These are phyloP conservation scores for Cordylochernes scorpioides DNA, from an alignment of 2,888 invertebrate genomes.

Conservation along the genomic window DNA sequence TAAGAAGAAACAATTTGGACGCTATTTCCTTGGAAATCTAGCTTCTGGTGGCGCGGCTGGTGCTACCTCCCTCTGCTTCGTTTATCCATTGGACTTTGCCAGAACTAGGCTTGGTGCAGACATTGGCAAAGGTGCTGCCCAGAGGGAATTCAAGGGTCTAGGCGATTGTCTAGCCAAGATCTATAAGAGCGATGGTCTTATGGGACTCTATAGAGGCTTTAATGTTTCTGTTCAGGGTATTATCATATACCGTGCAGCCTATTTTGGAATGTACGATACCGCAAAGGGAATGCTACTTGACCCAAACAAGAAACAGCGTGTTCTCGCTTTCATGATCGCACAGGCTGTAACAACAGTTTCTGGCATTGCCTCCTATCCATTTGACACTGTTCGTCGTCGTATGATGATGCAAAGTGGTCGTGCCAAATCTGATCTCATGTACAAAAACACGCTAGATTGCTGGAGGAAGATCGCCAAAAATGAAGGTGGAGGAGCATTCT, in stretches of 20 bases:
- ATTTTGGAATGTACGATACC: slow-evolving; percentile 28
- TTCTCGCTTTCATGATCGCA: slow-evolving; percentile 22
- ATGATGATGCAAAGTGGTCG: slow-evolving; percentile 32
- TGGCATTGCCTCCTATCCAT: slow-evolving; percentile 31
- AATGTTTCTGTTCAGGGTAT: slow-evolving; percentile 26
- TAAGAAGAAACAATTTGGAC: slow-evolving; percentile 26
- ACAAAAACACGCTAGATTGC: slow-evolving; percentile 27
- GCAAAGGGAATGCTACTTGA: slow-evolving; percentile 23
- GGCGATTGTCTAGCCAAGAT: slow-evolving; percentile 25
- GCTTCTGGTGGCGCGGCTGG: slow-evolving; percentile 25
- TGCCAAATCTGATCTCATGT: slow-evolving; percentile 20
- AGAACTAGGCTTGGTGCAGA: slow-evolving; percentile 21
- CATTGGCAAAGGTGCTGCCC: slow-evolving; percentile 18
- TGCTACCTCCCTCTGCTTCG: slow-evolving; percentile 24
- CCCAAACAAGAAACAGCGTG: slow-evolving; percentile 21
- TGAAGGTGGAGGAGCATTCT: slow-evolving; percentile 19
- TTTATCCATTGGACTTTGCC: slow-evolving; percentile 25
- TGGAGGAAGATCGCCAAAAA: slow-evolving; percentile 22
- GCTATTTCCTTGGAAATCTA: slow-evolving; percentile 21
- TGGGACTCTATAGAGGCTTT: slow-evolving; percentile 27
- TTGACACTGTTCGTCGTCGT: slow-evolving; percentile 31
- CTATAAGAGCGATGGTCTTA: slow-evolving; percentile 24
- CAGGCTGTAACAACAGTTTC: slow-evolving; percentile 22
- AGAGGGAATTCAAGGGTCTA: slow-evolving; percentile 29
- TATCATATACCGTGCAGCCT: slow-evolving; percentile 27